Evolutionary conservation across 2,797 vertebrate genomes (phyloP).

Genomic region (Anniella stebbinsi): DNA sequence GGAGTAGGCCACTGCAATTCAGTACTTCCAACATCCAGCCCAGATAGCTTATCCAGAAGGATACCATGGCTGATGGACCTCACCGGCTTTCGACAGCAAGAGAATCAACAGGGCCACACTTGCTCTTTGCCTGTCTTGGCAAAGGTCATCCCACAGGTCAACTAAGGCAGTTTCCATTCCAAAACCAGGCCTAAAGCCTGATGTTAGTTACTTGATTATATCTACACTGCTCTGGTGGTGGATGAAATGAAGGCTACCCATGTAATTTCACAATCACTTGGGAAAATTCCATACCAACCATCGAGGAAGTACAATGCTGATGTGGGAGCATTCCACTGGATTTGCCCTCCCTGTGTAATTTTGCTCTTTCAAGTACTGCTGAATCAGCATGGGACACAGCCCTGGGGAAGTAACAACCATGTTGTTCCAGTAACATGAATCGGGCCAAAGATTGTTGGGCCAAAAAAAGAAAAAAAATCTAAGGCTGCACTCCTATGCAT

Average conservation of each 20-base stretch:
- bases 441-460: slow-evolving; percentile 12
- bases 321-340: background rate
- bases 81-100: too few relatives aligned
- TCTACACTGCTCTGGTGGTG: background rate
- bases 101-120: too few relatives aligned
- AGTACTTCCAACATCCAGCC: too few relatives aligned
- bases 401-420: background rate
- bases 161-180: too few relatives aligned
- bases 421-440: background rate
- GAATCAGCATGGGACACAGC: background rate
- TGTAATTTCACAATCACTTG: background rate
- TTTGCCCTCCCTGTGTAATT: background rate
- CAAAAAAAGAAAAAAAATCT: slow-evolving; percentile 1
- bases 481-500: background rate
- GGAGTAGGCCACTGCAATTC: too few relatives aligned
- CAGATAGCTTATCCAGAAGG: too few relatives aligned
- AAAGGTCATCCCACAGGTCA: too few relatives aligned
- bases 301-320: too few relatives aligned
- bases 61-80: too few relatives aligned
- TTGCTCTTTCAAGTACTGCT: background rate
- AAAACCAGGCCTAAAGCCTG: too few relatives aligned
- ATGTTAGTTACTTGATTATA: background rate
- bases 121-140: too few relatives aligned
- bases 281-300: background rate
- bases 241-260: background rate